phyloP scores from a whole-genome alignment of 2,113 vertebrate species.

The Lagopus muta region DNA sequence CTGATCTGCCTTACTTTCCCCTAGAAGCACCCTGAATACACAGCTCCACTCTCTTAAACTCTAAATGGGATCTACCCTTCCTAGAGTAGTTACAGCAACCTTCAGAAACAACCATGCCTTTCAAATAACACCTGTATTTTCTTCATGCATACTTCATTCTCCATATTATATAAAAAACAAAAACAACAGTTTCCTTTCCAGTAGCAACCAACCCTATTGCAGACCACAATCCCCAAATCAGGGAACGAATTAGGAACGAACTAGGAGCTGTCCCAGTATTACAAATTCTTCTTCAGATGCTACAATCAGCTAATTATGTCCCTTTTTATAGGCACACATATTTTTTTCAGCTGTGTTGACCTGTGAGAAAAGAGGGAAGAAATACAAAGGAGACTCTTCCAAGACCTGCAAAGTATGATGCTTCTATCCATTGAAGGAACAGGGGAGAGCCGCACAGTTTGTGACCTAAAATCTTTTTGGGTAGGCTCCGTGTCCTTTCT shows the following conservation, averaged over 20 bases:
- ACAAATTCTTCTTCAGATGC: background rate
- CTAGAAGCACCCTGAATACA: background rate
- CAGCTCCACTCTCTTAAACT: background rate
- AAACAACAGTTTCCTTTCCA: background rate
- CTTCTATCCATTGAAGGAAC: background rate
- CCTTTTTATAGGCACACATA: background rate
- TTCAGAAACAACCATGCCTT: background rate
- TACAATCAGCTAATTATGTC: background rate
- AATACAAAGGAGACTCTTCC: background rate
- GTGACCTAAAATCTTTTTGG: background rate
- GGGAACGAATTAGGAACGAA: background rate
- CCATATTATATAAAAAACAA: background rate
- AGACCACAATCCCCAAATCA: background rate
- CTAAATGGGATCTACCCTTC: background rate
- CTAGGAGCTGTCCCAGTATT: background rate
- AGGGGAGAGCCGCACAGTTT: background rate
- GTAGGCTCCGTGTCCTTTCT: background rate
- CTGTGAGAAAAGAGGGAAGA: background rate
- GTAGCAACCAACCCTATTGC: background rate
- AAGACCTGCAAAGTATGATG: background rate
- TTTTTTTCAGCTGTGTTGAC: background rate
- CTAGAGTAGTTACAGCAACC: rapidly evolving
- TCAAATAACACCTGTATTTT: background rate
- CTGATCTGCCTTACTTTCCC: background rate
- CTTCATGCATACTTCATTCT: background rate